phyloP scores from a whole-genome alignment of 1,140 invertebrate genomes.

The Nasonia vitripennis region DNA sequence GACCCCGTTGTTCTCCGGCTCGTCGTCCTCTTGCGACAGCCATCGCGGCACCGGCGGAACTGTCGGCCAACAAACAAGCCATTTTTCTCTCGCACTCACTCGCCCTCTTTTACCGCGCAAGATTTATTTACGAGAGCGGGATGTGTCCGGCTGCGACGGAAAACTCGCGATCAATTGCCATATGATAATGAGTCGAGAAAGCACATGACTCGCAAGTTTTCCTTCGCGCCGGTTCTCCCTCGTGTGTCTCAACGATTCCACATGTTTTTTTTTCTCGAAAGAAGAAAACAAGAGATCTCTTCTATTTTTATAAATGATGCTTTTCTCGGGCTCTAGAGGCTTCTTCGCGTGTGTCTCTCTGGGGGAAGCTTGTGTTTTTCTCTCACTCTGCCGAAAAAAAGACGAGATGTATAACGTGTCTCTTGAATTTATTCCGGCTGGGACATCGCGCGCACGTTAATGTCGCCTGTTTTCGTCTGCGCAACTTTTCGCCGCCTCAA shows the following conservation, averaged over 20 bases:
- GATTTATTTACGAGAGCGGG: not conserved
- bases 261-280: not conserved
- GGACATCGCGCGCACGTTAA: too few species aligned
- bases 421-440: too few species aligned
- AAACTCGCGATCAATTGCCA: not conserved
- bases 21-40: slow-evolving; percentile 72
- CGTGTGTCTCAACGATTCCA: not conserved
- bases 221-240: too few species aligned
- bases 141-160: not conserved
- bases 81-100: not conserved
- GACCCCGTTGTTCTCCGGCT: slow-evolving; percentile 49
- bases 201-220: too few species aligned
- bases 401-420: too few species aligned
- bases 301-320: not conserved
- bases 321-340: not conserved
- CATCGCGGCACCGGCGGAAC: slow-evolving; percentile 65
- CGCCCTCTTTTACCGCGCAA: not conserved
- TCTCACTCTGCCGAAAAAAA: not conserved
- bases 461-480: too few species aligned
- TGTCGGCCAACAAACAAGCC: slow-evolving; percentile 39
- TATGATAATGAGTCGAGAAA: too few species aligned
- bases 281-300: not conserved
- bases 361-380: not conserved
- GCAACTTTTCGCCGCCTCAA: too few species aligned
- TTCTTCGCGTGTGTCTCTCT: not conserved